These are phyloP conservation scores for Perca schrenkii DNA, from an alignment of 2,113 vertebrate genomes.

Conservation along the genomic window DNA sequence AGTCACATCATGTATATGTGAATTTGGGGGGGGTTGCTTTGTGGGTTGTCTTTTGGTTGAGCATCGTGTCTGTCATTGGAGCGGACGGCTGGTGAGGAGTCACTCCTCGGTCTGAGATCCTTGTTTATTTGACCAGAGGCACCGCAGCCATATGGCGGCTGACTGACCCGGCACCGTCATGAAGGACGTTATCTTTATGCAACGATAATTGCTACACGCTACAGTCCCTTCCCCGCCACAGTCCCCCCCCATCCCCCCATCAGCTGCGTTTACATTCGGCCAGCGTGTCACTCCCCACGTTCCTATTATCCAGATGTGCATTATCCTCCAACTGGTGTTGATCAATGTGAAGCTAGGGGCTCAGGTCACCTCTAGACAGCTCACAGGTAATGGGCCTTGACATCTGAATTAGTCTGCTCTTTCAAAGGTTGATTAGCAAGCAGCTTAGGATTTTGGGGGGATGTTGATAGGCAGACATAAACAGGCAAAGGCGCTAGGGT, in stretches of 20 bases:
- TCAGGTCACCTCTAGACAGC: conserved; percentile 71
- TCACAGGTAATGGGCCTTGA: conserved; percentile 80
- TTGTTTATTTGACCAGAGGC: conserved; percentile 66
- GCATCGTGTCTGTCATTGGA: conserved; percentile 45
- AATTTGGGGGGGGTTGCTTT: neutral
- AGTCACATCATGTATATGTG: conserved; percentile 36
- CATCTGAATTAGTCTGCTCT: conserved; percentile 75
- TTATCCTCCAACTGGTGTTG: conserved; percentile 68
- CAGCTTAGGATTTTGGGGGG: conserved; percentile 62
- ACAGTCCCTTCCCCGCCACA: neutral
- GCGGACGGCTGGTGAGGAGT: conserved; percentile 49
- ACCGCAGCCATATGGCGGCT: conserved; percentile 52
- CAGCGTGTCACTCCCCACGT: conserved; percentile 37
- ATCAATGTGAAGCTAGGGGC: conserved; percentile 58
- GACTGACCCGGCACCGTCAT: conserved; percentile 57
- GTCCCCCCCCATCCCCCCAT: neutral
- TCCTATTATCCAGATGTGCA: conserved; percentile 72
- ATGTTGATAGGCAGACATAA: conserved; percentile 54
- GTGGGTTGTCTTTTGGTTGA: conserved; percentile 36
- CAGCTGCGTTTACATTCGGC: conserved; percentile 44
- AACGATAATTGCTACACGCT: conserved; percentile 28
- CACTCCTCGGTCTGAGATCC: conserved; percentile 35
- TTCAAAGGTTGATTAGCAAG: conserved; percentile 72
- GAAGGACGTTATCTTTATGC: conserved; percentile 74
- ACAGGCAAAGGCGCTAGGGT: conserved; percentile 42